These are phyloP conservation scores for Drosophila bifasciata DNA, from an alignment of 1,140 invertebrate genomes.

Conservation along the genomic window DNA sequence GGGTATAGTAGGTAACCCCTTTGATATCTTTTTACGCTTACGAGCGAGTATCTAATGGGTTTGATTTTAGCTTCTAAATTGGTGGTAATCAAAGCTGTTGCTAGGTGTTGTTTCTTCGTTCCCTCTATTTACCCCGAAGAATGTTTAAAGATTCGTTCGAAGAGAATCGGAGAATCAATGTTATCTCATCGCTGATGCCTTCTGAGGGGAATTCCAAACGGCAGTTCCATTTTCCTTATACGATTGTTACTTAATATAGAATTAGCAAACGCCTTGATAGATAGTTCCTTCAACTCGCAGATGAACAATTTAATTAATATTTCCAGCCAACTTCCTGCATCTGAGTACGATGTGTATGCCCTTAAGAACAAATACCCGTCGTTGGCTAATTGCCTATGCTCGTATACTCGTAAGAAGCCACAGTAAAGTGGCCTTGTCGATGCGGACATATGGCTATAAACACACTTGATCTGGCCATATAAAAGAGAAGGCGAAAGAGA, in stretches of 20 bases:
- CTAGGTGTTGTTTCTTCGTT: conserved; percentile 47
- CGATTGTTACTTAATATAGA: background rate
- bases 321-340: conserved; percentile 37
- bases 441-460: conserved; percentile 29
- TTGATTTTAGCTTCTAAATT: conserved; percentile 51
- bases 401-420: conserved; percentile 16
- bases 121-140: conserved; percentile 58
- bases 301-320: conserved; percentile 41
- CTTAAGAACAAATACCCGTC: conserved; percentile 26
- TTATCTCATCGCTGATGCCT: no score
- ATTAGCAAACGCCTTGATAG: background rate
- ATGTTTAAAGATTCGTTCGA: conserved; percentile 32
- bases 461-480: conserved; percentile 32
- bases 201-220: no score
- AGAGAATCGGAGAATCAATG: conserved; percentile 18
- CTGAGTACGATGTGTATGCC: conserved; percentile 16
- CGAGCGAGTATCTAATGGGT: conserved; percentile 24
- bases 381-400: conserved; percentile 37
- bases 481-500: conserved; percentile 26
- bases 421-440: conserved; percentile 28
- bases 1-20: conserved; percentile 17
- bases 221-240: no score
- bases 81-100: conserved; percentile 74
- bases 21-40: conserved; percentile 24
- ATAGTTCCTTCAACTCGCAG: conserved; percentile 29